These are phyloP conservation scores for Pampusana beccarii DNA, from an alignment of 2,113 vertebrate genomes.

Conservation along the genomic window DNA sequence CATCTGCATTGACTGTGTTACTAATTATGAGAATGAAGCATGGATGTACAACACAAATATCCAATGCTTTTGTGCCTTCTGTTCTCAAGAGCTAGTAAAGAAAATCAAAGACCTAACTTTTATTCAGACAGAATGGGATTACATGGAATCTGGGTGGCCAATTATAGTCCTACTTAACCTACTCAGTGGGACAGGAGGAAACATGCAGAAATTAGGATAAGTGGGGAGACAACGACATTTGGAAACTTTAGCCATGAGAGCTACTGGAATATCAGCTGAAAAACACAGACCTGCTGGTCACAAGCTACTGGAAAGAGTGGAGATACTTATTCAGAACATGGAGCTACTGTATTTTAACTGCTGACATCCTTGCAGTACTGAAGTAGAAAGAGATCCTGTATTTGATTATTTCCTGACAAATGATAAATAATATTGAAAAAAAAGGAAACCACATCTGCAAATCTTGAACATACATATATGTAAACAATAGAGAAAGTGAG, in stretches of 20 bases:
- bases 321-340: background rate
- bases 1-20: background rate
- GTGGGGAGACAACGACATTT: background rate
- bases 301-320: background rate
- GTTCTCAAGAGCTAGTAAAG: background rate
- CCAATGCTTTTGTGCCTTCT: background rate
- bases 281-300: background rate
- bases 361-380: background rate
- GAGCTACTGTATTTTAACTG: background rate
- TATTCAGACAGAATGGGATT: background rate
- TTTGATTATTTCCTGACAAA: background rate
- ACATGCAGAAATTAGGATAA: background rate
- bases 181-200: background rate
- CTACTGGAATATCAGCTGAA: background rate
- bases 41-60: background rate
- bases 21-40: background rate
- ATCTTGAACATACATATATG: background rate
- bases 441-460: background rate
- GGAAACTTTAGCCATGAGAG: background rate
- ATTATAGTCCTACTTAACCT: background rate
- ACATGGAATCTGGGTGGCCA: background rate
- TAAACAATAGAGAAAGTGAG: background rate
- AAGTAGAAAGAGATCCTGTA: background rate
- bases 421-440: background rate
- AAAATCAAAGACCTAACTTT: background rate